Percentiles rank a stretch among this genome's conserved stretches.
phyloP scores from a whole-genome alignment of 2,797 vertebrate species.

The Caiman crocodilus region DNA sequence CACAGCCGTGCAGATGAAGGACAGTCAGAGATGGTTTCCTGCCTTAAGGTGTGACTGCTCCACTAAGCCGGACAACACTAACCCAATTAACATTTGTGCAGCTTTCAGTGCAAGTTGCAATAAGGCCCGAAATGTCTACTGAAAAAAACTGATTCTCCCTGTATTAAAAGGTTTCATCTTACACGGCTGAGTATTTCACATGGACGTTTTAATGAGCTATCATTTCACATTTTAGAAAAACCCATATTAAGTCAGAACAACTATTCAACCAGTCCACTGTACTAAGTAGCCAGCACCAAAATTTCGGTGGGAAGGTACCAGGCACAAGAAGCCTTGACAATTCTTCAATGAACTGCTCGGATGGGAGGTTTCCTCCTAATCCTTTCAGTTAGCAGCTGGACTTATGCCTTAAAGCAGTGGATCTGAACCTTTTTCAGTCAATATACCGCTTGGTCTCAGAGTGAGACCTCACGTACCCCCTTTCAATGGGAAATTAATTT shows the following conservation, averaged over 20 bases:
- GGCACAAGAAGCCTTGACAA: neutral
- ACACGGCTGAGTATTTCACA: neutral
- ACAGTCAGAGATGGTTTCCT: too few relatives aligned
- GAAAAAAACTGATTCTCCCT: neutral
- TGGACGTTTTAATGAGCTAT: neutral
- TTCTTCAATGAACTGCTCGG: neutral
- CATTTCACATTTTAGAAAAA: neutral
- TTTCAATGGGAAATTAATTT: too few relatives aligned
- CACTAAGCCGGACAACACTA: too few relatives aligned
- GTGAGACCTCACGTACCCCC: too few relatives aligned
- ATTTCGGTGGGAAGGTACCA: neutral
- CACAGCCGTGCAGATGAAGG: too few relatives aligned
- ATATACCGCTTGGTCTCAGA: too few relatives aligned
- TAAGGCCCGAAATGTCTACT: neutral
- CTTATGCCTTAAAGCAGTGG: neutral
- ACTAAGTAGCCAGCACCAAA: neutral
- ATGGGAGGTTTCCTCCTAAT: neutral
- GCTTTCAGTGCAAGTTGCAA: too few relatives aligned
- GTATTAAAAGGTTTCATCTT: neutral
- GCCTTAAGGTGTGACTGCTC: too few relatives aligned
- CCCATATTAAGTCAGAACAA: neutral
- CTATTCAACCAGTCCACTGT: neutral
- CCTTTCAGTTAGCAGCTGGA: neutral
- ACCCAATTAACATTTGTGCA: too few relatives aligned
- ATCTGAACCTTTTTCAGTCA: too few relatives aligned